phyloP scores from a whole-genome alignment of 2,888 invertebrate genomes.

The Epinotia demarniana region DNA sequence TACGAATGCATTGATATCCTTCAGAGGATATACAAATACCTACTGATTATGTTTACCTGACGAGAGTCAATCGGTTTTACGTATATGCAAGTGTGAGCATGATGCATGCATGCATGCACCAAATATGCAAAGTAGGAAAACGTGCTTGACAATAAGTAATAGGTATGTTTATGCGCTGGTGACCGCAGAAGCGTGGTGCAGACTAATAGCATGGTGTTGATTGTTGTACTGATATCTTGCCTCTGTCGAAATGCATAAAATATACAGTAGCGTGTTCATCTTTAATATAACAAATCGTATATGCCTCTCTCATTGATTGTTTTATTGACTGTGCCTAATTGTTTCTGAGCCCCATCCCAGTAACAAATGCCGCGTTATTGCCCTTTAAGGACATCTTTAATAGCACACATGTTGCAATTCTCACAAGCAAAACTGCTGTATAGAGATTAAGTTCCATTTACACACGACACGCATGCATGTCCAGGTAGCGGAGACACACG shows the following conservation, averaged over 20 bases:
- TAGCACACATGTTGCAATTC: neutral
- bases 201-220: slow-evolving; percentile 18
- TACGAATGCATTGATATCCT: neutral
- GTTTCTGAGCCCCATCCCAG: neutral
- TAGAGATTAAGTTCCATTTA: no score
- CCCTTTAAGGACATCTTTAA: neutral
- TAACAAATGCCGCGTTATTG: neutral
- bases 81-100: slow-evolving; percentile 10
- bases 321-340: neutral
- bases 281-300: neutral
- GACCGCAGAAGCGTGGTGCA: slow-evolving; percentile 32
- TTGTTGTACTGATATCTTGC: neutral
- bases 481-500: slow-evolving; percentile 88
- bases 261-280: neutral
- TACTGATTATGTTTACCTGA: slow-evolving; percentile 1
- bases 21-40: slow-evolving; percentile 8
- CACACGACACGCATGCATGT: slow-evolving; percentile 62
- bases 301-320: neutral
- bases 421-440: neutral
- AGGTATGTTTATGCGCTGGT: slow-evolving; percentile 21
- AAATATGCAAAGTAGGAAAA: slow-evolving; percentile 38
- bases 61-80: slow-evolving; percentile 18
- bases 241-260: neutral
- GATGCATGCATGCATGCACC: slow-evolving; percentile 20
- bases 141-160: slow-evolving; percentile 28